Base-by-base conservation (phyloP, 2,113 vertebrate species). In the Apaloderma vittatum region DNA sequence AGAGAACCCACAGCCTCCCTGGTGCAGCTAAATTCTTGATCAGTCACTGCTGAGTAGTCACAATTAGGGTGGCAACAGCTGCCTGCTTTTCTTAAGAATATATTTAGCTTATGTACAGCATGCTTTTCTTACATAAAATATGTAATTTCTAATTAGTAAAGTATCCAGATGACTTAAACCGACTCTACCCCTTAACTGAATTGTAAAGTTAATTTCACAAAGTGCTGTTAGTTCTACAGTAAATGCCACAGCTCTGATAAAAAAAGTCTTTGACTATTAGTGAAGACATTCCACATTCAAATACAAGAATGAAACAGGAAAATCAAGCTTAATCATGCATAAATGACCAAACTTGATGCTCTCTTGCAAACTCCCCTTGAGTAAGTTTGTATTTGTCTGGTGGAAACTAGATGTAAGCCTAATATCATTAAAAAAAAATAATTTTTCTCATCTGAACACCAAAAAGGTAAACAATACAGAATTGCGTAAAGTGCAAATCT, bases 241-340 rank as follows among this genome's bases (percentile, higher is more conserved):
- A 91, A 75, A 34, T 82, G 37, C 40, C 46, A 45, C 40, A 34
- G 12, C 70, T 91, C 51, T 58, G 32, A 67, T 51, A 88, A 87
- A 93, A 73, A 66, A 40, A 40, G 12, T 27, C 8, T 71, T 24
- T 45, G 5, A 19, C 75, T 79, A 93, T 96, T 97, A 96, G 95
- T 97, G 93, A 88, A 81, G 66, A 91, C 90, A 88, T 96, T 94
- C 82, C 88, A 89, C 93, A 94, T 86, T 96, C 92, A 90, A 66
- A 91, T 76, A 72, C 30, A 92, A 83, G 49, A 96, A 76, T 34
- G 92, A 72, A 88, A 46, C 14, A 62, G 54, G 32, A 71, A 91
- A 90, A 91, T 75, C 82, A 92, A 94, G 67, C 49, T 83, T 88
- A 77, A 95, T 87, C 97, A 97, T 97, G 96, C 97, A 96, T 20